Evolutionary conservation across 2,113 vertebrate genomes (phyloP).

Genomic region (Labeo rohita): DNA sequence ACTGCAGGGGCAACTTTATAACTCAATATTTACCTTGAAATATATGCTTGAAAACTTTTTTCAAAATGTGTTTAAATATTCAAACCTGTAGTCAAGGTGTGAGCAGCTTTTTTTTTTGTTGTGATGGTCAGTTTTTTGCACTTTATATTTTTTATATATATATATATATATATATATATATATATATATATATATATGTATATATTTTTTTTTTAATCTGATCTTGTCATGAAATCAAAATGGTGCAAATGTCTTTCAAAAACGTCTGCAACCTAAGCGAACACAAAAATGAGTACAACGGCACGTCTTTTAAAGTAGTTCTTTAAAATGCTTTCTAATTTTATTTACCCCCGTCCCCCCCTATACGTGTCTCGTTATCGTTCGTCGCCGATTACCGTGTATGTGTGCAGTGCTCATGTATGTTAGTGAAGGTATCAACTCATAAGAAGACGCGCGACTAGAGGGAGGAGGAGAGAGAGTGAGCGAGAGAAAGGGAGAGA

Average conservation of each 20-base stretch:
- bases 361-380: slow-evolving; percentile 63
- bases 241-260: not conserved
- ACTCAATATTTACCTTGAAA: not conserved
- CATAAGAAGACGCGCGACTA: slow-evolving; percentile 64
- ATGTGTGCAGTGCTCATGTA: slow-evolving; percentile 70
- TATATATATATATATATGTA: too few species aligned
- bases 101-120: not conserved
- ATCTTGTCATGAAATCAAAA: not conserved
- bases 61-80: not conserved
- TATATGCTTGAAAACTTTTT: not conserved
- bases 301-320: slow-evolving; percentile 37
- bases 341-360: not conserved
- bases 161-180: too few species aligned
- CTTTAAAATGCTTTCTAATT: not conserved
- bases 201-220: too few species aligned
- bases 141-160: not conserved
- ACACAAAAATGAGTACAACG: not conserved
- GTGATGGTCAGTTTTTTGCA: not conserved
- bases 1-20: not conserved
- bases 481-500: not conserved
- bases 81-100: not conserved
- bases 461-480: slow-evolving; percentile 53
- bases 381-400: slow-evolving; percentile 77
- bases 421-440: slow-evolving; percentile 77
- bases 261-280: not conserved